A percentile compares a stretch with the other conserved stretches of the same genome.
Evolutionary conservation across 2,888 invertebrate genomes (phyloP).

Genomic region (Alentia gelatinosa): DNA sequence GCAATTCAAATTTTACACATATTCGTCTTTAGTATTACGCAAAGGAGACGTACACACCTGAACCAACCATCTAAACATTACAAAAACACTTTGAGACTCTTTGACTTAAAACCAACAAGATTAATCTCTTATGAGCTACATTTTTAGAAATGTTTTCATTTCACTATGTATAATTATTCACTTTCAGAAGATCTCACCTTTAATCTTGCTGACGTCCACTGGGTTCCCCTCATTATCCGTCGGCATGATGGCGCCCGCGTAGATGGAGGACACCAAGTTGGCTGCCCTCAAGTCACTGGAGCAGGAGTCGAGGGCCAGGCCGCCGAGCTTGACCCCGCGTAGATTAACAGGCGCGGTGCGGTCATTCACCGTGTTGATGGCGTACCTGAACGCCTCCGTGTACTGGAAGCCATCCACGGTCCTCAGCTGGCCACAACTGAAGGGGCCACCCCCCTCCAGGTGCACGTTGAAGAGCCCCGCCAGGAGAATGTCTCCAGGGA

Average conservation of each 20-base stretch:
- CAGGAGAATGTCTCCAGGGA: slow-evolving; percentile 73
- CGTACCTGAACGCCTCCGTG: slow-evolving; percentile 74
- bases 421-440: slow-evolving; percentile 67
- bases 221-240: background rate
- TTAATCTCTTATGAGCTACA: no score
- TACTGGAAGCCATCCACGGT: slow-evolving; percentile 72
- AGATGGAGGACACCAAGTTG: slow-evolving; percentile 68
- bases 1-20: no score
- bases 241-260: slow-evolving; percentile 26
- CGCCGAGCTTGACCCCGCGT: slow-evolving; percentile 71
- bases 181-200: no score
- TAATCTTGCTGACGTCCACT: slow-evolving; percentile 22
- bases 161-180: no score
- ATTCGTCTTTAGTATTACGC: no score
- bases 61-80: no score
- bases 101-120: no score
- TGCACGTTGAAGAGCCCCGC: slow-evolving; percentile 75
- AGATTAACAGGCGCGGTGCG: slow-evolving; percentile 65
- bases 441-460: slow-evolving; percentile 68
- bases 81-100: no score
- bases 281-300: slow-evolving; percentile 68
- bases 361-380: slow-evolving; percentile 71
- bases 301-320: slow-evolving; percentile 75
- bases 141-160: no score
- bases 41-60: no score